Percentiles rank a stretch among this genome's conserved stretches.
Conservation (phyloP, 92 coral and sea anemone genomes). For the Bergia sp. region DNA sequence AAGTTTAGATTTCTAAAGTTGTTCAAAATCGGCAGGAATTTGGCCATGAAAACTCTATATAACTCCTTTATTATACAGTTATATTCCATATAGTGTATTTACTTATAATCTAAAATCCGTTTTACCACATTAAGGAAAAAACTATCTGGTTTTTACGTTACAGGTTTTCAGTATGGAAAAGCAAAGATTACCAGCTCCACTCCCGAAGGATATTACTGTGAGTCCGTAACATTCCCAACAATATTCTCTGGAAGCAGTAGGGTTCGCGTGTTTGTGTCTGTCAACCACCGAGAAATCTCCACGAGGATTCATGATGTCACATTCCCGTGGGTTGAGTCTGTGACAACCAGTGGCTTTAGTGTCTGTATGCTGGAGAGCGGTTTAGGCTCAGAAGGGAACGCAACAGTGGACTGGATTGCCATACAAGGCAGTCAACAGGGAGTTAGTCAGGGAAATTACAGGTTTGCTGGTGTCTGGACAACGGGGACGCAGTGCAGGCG, state of each 20-base stretch:
- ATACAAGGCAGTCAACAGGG: background rate
- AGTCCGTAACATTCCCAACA: slow-evolving; percentile 11
- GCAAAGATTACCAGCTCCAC: slow-evolving; percentile 8
- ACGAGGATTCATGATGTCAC: slow-evolving; percentile 12
- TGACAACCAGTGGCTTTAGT: slow-evolving; percentile 17
- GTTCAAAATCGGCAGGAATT: too few species aligned
- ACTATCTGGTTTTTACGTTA: background rate
- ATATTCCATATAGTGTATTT: too few species aligned
- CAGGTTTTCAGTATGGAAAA: slow-evolving; percentile 14
- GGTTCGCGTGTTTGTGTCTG: slow-evolving; percentile 12
- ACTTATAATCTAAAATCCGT: too few species aligned
- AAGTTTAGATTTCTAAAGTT: too few species aligned
- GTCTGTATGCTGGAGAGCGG: slow-evolving; percentile 21
- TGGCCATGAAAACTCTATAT: too few species aligned
- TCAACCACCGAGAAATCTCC: slow-evolving; percentile 1
- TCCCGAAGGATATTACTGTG: slow-evolving; percentile 7
- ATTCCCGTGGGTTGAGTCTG: slow-evolving; percentile 10
- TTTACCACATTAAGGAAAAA: too few species aligned
- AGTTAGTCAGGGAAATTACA: background rate
- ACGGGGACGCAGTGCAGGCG: slow-evolving; percentile 4
- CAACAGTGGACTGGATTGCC: background rate
- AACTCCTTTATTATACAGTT: too few species aligned
- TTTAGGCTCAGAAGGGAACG: slow-evolving; percentile 5
- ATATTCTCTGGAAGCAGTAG: slow-evolving; percentile 5
- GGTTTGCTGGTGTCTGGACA: background rate